Percentiles rank a stretch among this genome's conserved stretches.
These are phyloP conservation scores for Tricholauxania praeusta DNA, from an alignment of 2,888 invertebrate species.

Conservation along the genomic window DNA sequence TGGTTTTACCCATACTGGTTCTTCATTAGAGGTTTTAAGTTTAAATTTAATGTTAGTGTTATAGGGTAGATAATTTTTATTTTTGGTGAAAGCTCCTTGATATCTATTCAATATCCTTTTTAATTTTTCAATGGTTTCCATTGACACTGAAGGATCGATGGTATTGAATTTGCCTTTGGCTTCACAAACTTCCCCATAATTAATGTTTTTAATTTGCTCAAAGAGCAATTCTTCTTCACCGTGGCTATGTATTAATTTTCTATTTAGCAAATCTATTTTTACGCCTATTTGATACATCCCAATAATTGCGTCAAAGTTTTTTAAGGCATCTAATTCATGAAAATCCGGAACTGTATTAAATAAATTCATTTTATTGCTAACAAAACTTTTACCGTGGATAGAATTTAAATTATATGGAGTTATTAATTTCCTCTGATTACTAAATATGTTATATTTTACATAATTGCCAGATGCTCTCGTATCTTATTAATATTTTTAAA, in stretches of 20 bases:
- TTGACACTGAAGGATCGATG: conserved; percentile 5
- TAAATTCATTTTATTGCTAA: no score
- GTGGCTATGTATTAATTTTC: no score
- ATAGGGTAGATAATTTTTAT: background rate
- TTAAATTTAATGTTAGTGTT: background rate
- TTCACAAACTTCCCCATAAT: conserved; percentile 6
- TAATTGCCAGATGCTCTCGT: conserved; percentile 1
- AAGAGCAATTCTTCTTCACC: no score
- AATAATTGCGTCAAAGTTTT: no score
- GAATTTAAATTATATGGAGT: no score
- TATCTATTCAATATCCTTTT: no score
- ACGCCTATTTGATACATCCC: no score
- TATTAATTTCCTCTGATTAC: background rate
- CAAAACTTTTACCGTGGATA: no score
- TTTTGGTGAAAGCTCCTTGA: background rate
- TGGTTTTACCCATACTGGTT: background rate
- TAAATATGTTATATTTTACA: background rate
- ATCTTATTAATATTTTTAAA: conserved; percentile 4
- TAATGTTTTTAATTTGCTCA: conserved; percentile 14
- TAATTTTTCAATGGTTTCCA: conserved; percentile 1
- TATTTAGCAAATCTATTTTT: no score
- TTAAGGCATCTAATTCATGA: no score
- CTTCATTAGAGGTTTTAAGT: background rate
- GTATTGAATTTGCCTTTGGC: conserved; percentile 1
- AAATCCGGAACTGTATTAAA: no score